Evolutionary conservation across 2,797 vertebrate species (phyloP).

Genomic region (Morelia viridis): DNA sequence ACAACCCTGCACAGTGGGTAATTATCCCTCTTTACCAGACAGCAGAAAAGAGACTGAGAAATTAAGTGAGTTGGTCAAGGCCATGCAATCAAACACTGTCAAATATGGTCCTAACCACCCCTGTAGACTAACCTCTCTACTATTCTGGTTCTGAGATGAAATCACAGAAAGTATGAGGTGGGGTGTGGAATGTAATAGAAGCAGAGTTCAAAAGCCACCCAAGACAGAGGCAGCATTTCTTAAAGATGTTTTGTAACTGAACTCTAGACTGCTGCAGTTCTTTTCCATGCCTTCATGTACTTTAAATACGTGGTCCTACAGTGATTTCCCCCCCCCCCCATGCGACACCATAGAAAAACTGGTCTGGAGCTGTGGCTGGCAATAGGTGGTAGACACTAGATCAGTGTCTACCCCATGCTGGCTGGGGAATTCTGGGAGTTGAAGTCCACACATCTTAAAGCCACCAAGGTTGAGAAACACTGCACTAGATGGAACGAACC

Average conservation of each 20-base stretch:
- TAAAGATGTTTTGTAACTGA: neutral
- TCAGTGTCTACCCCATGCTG: too few species aligned
- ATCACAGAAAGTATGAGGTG: neutral
- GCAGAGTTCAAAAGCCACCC: neutral
- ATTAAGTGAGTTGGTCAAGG: constrained; percentile 19
- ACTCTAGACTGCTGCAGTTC: neutral
- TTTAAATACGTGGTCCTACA: neutral
- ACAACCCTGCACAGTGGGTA: neutral
- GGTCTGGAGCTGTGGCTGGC: neutral
- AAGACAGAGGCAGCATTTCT: neutral
- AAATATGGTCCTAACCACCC: neutral
- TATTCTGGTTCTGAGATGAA: constrained; percentile 11
- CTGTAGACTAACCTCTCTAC: constrained; percentile 10
- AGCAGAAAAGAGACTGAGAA: constrained; percentile 7
- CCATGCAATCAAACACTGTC: neutral
- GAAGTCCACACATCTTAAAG: too few species aligned
- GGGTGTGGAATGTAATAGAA: neutral
- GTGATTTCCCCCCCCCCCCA: neutral
- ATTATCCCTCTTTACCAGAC: constrained; percentile 22
- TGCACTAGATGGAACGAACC: neutral
- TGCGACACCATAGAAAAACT: neutral
- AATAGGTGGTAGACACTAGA: neutral
- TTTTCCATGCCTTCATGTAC: neutral
- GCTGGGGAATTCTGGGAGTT: too few species aligned
- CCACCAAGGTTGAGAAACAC: too few species aligned